Evolutionary conservation across 2,113 vertebrate genomes (phyloP).

Genomic region (Heterochromis multidens): DNA sequence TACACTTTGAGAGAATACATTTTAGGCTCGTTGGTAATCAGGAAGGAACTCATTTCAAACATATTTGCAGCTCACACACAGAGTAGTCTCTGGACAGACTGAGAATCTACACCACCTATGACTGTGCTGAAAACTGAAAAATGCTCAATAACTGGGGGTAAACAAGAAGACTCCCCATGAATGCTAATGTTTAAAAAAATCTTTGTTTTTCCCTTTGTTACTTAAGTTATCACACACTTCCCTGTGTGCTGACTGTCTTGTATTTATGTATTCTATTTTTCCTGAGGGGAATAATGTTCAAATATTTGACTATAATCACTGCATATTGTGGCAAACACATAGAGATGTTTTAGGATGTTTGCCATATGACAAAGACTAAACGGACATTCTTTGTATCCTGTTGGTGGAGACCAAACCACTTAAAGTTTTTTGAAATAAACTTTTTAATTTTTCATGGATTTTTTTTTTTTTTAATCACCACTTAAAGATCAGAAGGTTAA

Average conservation of each 20-base stretch:
- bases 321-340: background rate
- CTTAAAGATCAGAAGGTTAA: slow-evolving; percentile 21
- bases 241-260: background rate
- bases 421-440: background rate
- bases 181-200: slow-evolving; percentile 3
- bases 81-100: slow-evolving; percentile 12
- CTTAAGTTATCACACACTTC: background rate
- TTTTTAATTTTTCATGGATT: background rate
- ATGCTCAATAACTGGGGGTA: background rate
- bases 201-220: background rate
- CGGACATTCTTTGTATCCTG: background rate
- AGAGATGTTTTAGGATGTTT: background rate
- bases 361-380: background rate
- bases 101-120: background rate
- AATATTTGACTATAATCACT: background rate
- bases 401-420: background rate
- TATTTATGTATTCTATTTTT: background rate
- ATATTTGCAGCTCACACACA: slow-evolving; percentile 3
- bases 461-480: background rate
- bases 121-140: background rate
- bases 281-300: background rate
- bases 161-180: background rate
- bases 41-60: background rate
- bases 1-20: background rate
- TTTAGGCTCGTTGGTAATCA: slow-evolving; percentile 20